A percentile compares a stretch with the other conserved stretches of the same genome.
These are phyloP conservation scores for Labrus mixtus DNA, from an alignment of 2,113 vertebrate genomes.

Conservation along the genomic window DNA sequence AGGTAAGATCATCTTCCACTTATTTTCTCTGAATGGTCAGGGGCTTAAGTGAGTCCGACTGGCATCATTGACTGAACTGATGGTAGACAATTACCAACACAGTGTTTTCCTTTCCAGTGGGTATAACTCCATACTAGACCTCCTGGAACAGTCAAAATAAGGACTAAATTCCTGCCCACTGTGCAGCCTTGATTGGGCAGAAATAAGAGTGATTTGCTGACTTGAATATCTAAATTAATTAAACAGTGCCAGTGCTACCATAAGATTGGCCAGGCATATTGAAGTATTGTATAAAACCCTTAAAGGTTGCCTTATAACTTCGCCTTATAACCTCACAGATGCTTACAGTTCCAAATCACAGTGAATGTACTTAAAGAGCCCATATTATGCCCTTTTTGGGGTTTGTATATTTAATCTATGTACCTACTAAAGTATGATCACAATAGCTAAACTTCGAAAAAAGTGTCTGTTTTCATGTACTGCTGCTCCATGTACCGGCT, in stretches of 20 bases:
- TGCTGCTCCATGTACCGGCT: too few relatives aligned
- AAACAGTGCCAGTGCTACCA: neutral
- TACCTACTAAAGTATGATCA: too few relatives aligned
- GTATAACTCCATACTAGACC: neutral
- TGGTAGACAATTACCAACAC: too few relatives aligned
- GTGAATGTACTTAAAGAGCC: conserved; percentile 9
- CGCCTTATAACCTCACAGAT: neutral
- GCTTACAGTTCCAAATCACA: conserved; percentile 9
- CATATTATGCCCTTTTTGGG: too few relatives aligned
- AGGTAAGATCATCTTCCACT: too few relatives aligned
- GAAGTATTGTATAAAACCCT: neutral
- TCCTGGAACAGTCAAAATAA: neutral
- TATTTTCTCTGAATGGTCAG: too few relatives aligned
- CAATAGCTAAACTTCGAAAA: too few relatives aligned
- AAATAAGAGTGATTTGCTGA: neutral
- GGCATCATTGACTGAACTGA: too few relatives aligned
- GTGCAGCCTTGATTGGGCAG: neutral
- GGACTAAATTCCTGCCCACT: neutral
- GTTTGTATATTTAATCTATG: too few relatives aligned
- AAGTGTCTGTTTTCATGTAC: too few relatives aligned
- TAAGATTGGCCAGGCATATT: neutral
- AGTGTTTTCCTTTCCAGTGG: neutral
- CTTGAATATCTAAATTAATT: neutral
- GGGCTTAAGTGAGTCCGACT: too few relatives aligned
- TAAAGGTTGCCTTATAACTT: neutral